Percentiles rank a stretch among this genome's conserved stretches.
These are phyloP conservation scores for Drosophila mojavensis DNA, from an alignment of 1,140 invertebrate species.

Conservation along the genomic window DNA sequence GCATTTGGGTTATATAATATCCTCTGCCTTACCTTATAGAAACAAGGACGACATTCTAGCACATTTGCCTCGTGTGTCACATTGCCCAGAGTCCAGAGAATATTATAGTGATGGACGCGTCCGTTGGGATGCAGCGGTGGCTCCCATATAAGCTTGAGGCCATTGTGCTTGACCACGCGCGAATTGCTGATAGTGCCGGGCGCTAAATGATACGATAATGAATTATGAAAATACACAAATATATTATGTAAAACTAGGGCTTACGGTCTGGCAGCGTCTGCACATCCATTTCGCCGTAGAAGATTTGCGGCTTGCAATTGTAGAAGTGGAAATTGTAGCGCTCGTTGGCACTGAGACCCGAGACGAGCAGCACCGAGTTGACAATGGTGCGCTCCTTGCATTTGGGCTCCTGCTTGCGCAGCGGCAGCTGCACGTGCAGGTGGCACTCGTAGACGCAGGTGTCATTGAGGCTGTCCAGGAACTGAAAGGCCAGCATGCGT, in stretches of 20 bases:
- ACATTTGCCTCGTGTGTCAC: conserved; percentile 75
- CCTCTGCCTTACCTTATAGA: conserved; percentile 55
- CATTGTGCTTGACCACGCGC: conserved; percentile 62
- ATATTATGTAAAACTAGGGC: background rate
- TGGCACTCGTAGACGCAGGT: conserved; percentile 76
- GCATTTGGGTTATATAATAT: too few relatives aligned
- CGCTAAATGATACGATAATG: conserved; percentile 39
- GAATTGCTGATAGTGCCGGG: conserved; percentile 77
- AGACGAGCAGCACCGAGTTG: conserved; percentile 70
- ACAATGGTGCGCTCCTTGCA: conserved; percentile 68
- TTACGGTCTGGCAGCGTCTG: conserved; percentile 78
- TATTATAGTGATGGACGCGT: conserved; percentile 74
- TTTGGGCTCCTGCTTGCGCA: conserved; percentile 62
- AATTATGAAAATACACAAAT: background rate
- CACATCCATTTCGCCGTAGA: conserved; percentile 77
- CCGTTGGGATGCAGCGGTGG: conserved; percentile 77
- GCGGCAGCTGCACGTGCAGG: conserved; percentile 53
- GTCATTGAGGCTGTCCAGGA: conserved; percentile 76
- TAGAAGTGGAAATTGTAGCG: conserved; percentile 72
- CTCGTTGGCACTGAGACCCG: conserved; percentile 58
- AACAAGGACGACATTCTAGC: conserved; percentile 57
- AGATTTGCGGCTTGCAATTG: conserved; percentile 71
- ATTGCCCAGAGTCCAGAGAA: conserved; percentile 77
- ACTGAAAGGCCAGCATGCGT: conserved; percentile 69
- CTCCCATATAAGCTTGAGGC: conserved; percentile 74